Evolutionary conservation across 2,797 vertebrate genomes (phyloP).

Genomic region (Forpus xanthops): DNA sequence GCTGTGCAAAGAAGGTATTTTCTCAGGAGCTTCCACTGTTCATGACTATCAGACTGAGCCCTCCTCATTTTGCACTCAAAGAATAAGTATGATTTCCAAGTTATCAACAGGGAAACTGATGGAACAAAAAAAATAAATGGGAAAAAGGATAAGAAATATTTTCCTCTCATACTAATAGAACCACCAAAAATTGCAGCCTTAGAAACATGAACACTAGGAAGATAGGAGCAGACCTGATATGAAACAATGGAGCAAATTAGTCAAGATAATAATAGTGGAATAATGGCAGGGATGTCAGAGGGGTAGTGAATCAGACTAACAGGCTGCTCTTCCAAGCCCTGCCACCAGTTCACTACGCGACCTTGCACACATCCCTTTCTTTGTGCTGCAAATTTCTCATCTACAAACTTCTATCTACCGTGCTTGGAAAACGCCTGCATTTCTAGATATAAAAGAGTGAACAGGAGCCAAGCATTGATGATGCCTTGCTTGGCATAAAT

Average conservation of each 20-base stretch:
- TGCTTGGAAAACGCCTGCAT: background rate
- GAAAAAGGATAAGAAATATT: background rate
- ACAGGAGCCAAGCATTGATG: background rate
- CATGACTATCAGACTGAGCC: background rate
- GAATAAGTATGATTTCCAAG: background rate
- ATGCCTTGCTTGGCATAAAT: background rate
- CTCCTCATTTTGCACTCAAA: background rate
- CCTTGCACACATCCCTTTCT: background rate
- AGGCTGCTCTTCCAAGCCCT: background rate
- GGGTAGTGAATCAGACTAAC: background rate
- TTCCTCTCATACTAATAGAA: background rate
- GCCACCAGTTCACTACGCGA: background rate
- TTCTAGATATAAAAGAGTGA: background rate
- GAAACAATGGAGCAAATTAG: background rate
- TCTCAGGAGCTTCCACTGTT: background rate
- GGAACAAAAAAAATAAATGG: rapidly evolving
- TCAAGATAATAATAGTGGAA: background rate
- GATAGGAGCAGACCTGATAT: background rate
- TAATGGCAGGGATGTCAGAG: background rate
- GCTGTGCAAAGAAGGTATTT: background rate
- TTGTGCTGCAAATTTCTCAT: background rate
- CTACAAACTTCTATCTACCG: background rate
- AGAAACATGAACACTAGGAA: background rate
- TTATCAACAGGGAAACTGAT: background rate
- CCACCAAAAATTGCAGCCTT: background rate